Conservation (phyloP, 1,140 invertebrate genomes). For the Brachionus paranguensis region DNA sequence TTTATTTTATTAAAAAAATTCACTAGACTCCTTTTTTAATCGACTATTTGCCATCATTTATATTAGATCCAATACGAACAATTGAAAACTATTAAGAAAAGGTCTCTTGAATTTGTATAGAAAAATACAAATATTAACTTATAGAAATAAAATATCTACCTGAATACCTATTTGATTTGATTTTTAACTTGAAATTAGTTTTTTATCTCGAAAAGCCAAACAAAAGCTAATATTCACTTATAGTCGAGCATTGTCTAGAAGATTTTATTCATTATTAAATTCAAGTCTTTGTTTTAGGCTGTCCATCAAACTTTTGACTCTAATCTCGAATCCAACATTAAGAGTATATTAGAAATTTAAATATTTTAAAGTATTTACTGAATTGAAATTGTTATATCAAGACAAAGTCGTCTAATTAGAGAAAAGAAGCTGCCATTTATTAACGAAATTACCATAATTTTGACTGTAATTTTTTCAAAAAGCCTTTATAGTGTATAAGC, state of each 20-base stretch:
- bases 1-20: not conserved
- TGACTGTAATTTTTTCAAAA: not conserved
- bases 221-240: slow-evolving; percentile 19
- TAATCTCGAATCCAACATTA: not conserved
- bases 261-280: not conserved
- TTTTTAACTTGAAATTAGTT: slow-evolving; percentile 5
- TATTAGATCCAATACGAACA: not conserved
- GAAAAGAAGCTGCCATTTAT: not conserved
- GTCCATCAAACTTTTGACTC: not conserved
- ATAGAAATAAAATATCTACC: slow-evolving; percentile 17
- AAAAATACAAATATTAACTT: slow-evolving; percentile 28
- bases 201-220: slow-evolving; percentile 20
- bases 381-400: too few relatives aligned
- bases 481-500: not conserved
- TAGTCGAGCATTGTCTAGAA: not conserved
- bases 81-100: slow-evolving; percentile 23
- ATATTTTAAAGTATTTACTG: not conserved
- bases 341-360: not conserved
- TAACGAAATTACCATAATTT: not conserved
- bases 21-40: not conserved
- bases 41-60: not conserved
- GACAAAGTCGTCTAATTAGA: not conserved
- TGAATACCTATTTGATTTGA: not conserved
- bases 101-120: slow-evolving; percentile 25
- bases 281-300: not conserved